Evolutionary conservation across 1,140 invertebrate genomes (phyloP).

Genomic region (Drosophila dunni): DNA sequence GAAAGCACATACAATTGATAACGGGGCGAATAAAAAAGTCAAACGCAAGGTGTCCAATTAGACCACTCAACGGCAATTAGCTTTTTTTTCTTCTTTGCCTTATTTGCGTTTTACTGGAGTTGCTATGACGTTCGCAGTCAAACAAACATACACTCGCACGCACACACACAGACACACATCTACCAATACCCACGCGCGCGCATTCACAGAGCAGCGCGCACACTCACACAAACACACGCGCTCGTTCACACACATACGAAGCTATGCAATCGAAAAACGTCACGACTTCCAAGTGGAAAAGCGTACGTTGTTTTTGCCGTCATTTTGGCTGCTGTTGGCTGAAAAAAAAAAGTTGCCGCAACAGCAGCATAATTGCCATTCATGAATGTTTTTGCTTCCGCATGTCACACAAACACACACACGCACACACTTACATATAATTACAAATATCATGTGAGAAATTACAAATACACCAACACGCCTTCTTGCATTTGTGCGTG

Average conservation of each 20-base stretch:
- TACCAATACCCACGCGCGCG: constrained; percentile 21
- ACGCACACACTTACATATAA: constrained; percentile 10
- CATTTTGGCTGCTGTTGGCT: constrained; percentile 48
- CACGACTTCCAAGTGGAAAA: constrained; percentile 81
- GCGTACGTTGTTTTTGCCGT: constrained; percentile 67
- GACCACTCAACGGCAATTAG: constrained; percentile 79
- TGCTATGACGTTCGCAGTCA: constrained; percentile 70
- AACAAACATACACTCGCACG: constrained; percentile 28
- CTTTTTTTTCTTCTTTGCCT: constrained; percentile 59
- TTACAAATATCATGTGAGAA: constrained; percentile 37
- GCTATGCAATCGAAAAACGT: constrained; percentile 71
- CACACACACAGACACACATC: constrained; percentile 8
- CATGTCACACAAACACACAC: constrained; percentile 53
- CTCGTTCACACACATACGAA: constrained; percentile 25
- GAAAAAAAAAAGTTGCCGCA: constrained; percentile 64
- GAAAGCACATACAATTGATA: constrained; percentile 72
- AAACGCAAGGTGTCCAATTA: constrained; percentile 76
- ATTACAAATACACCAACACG: constrained; percentile 22
- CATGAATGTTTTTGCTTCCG: constrained; percentile 77
- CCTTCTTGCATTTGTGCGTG: not conserved
- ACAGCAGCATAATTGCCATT: constrained; percentile 76
- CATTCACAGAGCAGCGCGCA: constrained; percentile 42
- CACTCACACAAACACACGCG: constrained; percentile 34
- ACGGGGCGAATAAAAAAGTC: constrained; percentile 65
- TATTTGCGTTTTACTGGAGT: constrained; percentile 80